Evolutionary conservation across 2,113 vertebrate species (phyloP).

Genomic region (Phrynocephalus versicolor): DNA sequence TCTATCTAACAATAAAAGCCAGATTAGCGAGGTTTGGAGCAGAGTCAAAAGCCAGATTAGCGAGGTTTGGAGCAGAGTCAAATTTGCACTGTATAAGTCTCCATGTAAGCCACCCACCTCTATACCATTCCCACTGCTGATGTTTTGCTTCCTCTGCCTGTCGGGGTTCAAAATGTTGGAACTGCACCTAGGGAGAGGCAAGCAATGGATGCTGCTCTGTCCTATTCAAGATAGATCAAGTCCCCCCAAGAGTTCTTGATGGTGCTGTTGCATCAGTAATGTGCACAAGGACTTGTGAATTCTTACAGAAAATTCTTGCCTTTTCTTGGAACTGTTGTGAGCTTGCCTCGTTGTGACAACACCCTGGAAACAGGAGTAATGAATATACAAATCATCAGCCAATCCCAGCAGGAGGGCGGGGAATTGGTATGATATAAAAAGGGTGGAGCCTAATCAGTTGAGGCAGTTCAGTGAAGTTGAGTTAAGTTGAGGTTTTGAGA

Average conservation of each 20-base stretch:
- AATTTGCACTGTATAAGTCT: background rate
- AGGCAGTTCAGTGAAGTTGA: too few relatives aligned
- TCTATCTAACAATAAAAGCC: background rate
- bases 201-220: background rate
- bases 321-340: background rate
- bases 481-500: too few relatives aligned
- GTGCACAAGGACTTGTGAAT: background rate
- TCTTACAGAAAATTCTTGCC: background rate
- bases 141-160: background rate
- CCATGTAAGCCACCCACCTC: background rate
- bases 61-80: background rate
- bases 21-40: background rate
- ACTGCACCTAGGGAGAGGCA: background rate
- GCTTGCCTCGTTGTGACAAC: background rate
- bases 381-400: too few relatives aligned
- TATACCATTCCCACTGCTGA: background rate
- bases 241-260: background rate
- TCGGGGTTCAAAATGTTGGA: background rate
- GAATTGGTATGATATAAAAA: too few relatives aligned
- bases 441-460: too few relatives aligned
- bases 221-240: background rate
- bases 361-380: too few relatives aligned
- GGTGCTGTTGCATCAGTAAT: background rate
- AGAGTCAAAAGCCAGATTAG: background rate
- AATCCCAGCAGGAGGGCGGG: too few relatives aligned